A percentile compares a stretch with the other conserved stretches of the same genome.
Conservation (phyloP, 2,113 vertebrate genomes). For the Protobothrops mucrosquamatus region DNA sequence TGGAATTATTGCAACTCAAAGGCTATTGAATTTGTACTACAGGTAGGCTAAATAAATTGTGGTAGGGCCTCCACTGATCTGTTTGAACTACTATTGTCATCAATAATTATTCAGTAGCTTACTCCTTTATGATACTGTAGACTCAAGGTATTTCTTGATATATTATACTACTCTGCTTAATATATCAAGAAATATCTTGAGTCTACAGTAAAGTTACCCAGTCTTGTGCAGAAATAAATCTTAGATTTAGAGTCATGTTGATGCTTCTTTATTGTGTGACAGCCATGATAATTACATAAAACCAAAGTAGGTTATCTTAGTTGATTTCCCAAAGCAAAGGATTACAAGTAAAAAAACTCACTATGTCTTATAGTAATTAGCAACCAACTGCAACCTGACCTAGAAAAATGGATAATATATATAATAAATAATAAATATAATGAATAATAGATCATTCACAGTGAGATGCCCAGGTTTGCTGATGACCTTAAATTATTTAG, state of each 20-base stretch:
- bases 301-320: not conserved
- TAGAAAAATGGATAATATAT: not conserved
- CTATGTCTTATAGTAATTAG: not conserved
- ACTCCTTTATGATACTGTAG: conserved; percentile 18
- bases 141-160: conserved; percentile 22
- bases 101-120: conserved; percentile 1
- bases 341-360: not conserved
- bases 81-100: not conserved
- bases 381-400: not conserved
- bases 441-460: not conserved
- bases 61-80: conserved; percentile 37
- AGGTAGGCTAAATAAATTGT: not conserved
- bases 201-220: not conserved
- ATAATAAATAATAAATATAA: not conserved
- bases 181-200: too few relatives aligned
- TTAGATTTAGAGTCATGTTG: not conserved
- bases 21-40: not conserved
- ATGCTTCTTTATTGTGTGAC: not conserved
- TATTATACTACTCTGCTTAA: not conserved
- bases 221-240: not conserved
- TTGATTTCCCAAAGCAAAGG: not conserved
- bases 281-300: not conserved
- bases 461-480: not conserved
- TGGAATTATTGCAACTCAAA: not conserved
- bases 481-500: not conserved